phyloP scores from a whole-genome alignment of 2,888 invertebrate genomes.

The Micropterix aruncella region DNA sequence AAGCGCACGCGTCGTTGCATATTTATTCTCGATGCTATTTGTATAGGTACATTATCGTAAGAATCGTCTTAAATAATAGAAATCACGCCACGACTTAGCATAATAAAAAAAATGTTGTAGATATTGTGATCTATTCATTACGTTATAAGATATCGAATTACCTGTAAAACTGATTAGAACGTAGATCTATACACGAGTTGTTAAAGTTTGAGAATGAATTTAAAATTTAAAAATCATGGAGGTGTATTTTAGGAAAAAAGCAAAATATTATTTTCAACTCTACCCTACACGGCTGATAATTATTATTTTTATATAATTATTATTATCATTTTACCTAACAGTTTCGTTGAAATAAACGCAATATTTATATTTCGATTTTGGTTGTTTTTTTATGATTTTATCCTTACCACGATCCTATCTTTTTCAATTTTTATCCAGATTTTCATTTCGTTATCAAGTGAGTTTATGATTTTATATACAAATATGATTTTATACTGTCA shows the following conservation, averaged over 20 bases:
- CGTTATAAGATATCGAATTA: background rate
- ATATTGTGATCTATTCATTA: background rate
- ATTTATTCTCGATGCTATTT: background rate
- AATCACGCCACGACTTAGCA: background rate
- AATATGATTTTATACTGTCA: too few species aligned
- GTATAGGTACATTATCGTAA: too few species aligned
- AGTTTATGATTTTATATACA: too few species aligned
- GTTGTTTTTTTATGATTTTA: constrained; percentile 28
- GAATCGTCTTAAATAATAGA: too few species aligned
- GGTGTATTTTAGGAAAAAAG: background rate
- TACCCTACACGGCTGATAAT: constrained; percentile 2
- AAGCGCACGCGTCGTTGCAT: background rate
- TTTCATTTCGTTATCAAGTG: too few species aligned
- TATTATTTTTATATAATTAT: constrained; percentile 32
- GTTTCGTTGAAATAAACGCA: constrained; percentile 43
- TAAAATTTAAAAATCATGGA: constrained; percentile 14
- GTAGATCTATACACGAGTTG: constrained; percentile 2
- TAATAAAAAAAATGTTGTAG: background rate
- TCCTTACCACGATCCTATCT: constrained; percentile 28
- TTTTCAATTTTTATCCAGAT: constrained; percentile 2
- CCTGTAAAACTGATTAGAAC: background rate
- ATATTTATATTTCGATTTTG: constrained; percentile 42
- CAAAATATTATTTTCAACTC: background rate
- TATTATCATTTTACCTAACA: constrained; percentile 38
- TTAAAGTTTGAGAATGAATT: constrained; percentile 34